Percentiles rank a stretch among this genome's conserved stretches.
These are phyloP conservation scores for Endomychus coccineus DNA, from an alignment of 2,888 invertebrate species.

Conservation along the genomic window DNA sequence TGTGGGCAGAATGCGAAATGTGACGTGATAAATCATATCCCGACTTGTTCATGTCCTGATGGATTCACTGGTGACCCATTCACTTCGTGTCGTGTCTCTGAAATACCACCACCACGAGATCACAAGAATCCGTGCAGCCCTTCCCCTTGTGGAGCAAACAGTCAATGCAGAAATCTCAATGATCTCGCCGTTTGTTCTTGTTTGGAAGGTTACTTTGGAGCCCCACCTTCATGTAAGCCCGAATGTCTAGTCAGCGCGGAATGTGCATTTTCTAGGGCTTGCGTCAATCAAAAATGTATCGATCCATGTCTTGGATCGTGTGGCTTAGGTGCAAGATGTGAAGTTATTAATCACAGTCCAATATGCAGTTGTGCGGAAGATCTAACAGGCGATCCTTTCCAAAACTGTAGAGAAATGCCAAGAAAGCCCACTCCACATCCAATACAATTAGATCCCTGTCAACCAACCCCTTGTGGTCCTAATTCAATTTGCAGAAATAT, in stretches of 20 bases:
- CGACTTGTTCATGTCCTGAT: conserved; percentile 55
- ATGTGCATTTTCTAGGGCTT: conserved; percentile 47
- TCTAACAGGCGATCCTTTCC: conserved; percentile 72
- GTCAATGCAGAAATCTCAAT: conserved; percentile 48
- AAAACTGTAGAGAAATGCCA: conserved; percentile 57
- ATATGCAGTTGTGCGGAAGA: conserved; percentile 50
- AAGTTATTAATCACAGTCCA: conserved; percentile 49
- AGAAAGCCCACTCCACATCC: conserved; percentile 38
- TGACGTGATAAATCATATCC: conserved; percentile 58
- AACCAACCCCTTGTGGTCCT: conserved; percentile 75
- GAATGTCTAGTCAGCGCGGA: conserved; percentile 49
- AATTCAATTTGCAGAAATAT: conserved; percentile 64
- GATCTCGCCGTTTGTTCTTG: conserved; percentile 49
- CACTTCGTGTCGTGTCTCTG: conserved; percentile 32
- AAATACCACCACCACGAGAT: conserved; percentile 25
- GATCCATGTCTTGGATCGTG: conserved; percentile 53
- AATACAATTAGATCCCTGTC: conserved; percentile 54
- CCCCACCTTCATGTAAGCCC: conserved; percentile 50
- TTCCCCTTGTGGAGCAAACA: conserved; percentile 50
- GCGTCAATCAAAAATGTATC: conserved; percentile 49
- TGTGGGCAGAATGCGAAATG: conserved; percentile 55
- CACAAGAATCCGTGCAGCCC: conserved; percentile 44
- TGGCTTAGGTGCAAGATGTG: conserved; percentile 48
- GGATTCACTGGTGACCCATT: conserved; percentile 53
- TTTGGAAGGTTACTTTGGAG: conserved; percentile 46